These are phyloP conservation scores for Drosophila ustulata DNA, from an alignment of 2,888 invertebrate genomes.

Conservation along the genomic window DNA sequence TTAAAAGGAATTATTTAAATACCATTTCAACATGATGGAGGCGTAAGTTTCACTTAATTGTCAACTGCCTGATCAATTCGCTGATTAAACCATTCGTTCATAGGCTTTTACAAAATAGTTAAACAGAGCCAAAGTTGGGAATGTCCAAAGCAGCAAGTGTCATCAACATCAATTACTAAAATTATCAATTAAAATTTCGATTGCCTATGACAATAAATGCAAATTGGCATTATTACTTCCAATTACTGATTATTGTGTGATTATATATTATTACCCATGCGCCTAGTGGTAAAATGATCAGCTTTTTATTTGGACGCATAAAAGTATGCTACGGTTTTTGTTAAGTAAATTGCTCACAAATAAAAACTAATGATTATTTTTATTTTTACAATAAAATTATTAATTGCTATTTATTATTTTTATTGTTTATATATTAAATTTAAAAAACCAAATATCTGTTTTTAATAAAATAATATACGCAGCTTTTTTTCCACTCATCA, in stretches of 20 bases:
- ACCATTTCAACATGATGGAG: background rate
- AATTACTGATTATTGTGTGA: too few species aligned
- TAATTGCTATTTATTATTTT: too few species aligned
- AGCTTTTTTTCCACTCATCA: too few species aligned
- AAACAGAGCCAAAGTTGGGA: background rate
- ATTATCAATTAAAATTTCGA: background rate
- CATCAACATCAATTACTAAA: too few species aligned
- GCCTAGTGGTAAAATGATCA: background rate
- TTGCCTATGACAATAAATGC: background rate
- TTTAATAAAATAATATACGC: too few species aligned
- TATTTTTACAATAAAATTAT: too few species aligned
- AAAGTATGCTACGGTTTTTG: background rate
- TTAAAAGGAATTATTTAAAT: background rate
- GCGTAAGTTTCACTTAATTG: background rate
- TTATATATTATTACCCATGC: background rate
- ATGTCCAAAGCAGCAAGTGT: background rate
- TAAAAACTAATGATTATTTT: too few species aligned
- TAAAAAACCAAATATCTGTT: too few species aligned
- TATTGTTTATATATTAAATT: too few species aligned
- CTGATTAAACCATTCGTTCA: background rate
- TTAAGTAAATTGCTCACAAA: background rate
- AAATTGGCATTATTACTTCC: background rate
- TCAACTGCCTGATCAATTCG: background rate
- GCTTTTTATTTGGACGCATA: background rate
- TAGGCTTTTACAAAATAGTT: background rate